Evolutionary conservation across 1,140 invertebrate species (phyloP).

Genomic region (Antheraea mylitta): DNA sequence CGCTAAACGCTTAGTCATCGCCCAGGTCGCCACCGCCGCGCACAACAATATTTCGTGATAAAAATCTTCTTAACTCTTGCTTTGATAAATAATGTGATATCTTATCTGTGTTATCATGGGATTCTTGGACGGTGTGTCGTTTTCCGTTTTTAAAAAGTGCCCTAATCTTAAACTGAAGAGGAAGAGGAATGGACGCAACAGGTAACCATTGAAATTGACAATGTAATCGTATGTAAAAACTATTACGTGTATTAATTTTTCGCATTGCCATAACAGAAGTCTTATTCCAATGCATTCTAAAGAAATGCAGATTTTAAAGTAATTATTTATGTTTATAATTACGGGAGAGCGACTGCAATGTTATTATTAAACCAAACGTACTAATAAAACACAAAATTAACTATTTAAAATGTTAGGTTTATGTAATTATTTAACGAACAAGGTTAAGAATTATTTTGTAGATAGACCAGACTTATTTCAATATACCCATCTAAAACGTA

Average conservation of each 20-base stretch:
- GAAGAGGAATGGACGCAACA: conserved; percentile 31
- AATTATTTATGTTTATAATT: too few species aligned
- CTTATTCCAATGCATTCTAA: neutral
- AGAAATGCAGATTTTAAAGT: neutral
- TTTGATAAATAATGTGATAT: conserved; percentile 58
- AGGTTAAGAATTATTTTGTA: neutral
- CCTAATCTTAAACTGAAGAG: conserved; percentile 57
- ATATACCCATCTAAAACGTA: too few species aligned
- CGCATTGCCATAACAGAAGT: neutral
- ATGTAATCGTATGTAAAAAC: neutral
- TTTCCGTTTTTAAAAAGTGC: conserved; percentile 69
- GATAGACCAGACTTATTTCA: too few species aligned
- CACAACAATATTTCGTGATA: conserved; percentile 47
- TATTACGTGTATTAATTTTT: neutral
- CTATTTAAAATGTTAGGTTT: neutral
- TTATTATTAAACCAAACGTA: neutral
- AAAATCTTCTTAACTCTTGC: conserved; percentile 28
- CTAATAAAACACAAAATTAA: neutral
- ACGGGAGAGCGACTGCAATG: neutral
- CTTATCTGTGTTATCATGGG: conserved; percentile 47
- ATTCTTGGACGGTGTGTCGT: conserved; percentile 56
- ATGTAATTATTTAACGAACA: neutral
- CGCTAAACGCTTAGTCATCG: conserved; percentile 65
- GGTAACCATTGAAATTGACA: conserved; percentile 21
- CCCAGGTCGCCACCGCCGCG: conserved; percentile 43